Percentiles rank a stretch among this genome's conserved stretches.
These are phyloP conservation scores for Omphaloscelis lunosa DNA, from an alignment of 2,888 invertebrate species.

Conservation along the genomic window DNA sequence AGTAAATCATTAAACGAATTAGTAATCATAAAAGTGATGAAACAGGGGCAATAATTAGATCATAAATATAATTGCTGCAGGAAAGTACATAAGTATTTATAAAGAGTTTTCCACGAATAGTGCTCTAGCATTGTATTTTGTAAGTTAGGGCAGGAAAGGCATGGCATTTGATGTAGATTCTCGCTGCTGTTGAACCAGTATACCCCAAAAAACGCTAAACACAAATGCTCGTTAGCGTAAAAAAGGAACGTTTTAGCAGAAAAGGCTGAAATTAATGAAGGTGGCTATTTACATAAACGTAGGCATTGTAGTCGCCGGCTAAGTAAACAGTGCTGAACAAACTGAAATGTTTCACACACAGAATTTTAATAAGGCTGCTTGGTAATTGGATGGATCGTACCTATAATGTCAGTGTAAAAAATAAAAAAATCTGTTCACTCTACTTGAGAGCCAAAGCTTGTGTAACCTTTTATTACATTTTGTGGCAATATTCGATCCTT, in stretches of 20 bases:
- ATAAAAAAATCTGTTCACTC: neutral
- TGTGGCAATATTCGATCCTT: neutral
- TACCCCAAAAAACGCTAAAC: neutral
- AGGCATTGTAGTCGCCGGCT: constrained; percentile 44
- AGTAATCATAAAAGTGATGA: constrained; percentile 32
- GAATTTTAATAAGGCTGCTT: constrained; percentile 47
- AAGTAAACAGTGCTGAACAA: constrained; percentile 47
- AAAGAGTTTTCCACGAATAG: neutral
- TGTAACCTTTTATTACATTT: neutral
- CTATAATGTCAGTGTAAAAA: neutral
- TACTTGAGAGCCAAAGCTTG: neutral
- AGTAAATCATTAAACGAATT: constrained; percentile 15
- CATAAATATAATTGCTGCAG: constrained; percentile 7
- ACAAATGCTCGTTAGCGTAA: constrained; percentile 24
- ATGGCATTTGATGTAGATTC: constrained; percentile 5
- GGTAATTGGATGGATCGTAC: constrained; percentile 23
- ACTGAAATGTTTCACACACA: constrained; percentile 42
- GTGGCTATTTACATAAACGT: constrained; percentile 46
- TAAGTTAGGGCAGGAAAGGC: neutral
- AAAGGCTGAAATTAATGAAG: constrained; percentile 43
- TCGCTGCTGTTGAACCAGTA: too few relatives aligned
- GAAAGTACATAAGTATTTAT: neutral
- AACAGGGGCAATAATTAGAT: constrained; percentile 34
- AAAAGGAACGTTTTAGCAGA: constrained; percentile 45
- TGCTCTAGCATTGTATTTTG: neutral